Conservation (phyloP, 2,888 invertebrate species). For the Diarsia brunnea region DNA sequence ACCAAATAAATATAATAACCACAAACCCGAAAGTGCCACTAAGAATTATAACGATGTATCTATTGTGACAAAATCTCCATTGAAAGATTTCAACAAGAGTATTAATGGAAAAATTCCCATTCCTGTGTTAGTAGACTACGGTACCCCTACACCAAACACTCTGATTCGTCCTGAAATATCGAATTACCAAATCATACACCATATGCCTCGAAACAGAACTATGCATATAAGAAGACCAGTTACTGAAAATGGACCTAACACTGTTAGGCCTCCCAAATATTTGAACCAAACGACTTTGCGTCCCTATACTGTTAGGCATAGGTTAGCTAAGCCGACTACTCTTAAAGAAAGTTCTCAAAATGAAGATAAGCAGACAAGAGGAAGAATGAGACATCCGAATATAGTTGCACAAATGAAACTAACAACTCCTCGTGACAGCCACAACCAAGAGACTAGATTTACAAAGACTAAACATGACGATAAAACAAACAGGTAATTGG, state of each 20-base stretch:
- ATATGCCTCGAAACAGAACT: conserved; percentile 79
- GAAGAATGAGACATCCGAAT: conserved; percentile 86
- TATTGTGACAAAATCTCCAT: conserved; percentile 80
- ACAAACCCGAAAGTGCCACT: conserved; percentile 77
- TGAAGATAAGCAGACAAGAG: conserved; percentile 85
- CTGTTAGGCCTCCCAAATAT: conserved; percentile 85
- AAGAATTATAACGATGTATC: conserved; percentile 86
- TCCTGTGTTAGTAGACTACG: conserved; percentile 80
- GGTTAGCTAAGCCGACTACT: conserved; percentile 87
- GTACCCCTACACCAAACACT: conserved; percentile 76
- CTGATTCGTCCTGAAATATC: conserved; percentile 80
- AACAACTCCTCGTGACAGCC: conserved; percentile 87
- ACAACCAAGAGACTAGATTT: conserved; percentile 88
- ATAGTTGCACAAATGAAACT: conserved; percentile 85
- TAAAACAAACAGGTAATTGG: conserved; percentile 89
- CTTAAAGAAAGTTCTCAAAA: conserved; percentile 79
- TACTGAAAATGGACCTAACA: conserved; percentile 80
- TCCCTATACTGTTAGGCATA: conserved; percentile 89
- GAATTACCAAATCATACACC: conserved; percentile 83
- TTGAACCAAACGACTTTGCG: conserved; percentile 88
- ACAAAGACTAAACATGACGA: conserved; percentile 89
- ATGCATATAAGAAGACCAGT: conserved; percentile 80
- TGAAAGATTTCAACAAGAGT: conserved; percentile 79
- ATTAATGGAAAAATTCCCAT: conserved; percentile 79
- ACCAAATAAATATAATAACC: conserved; percentile 73